Base-by-base conservation (phyloP, 2,113 vertebrate species). In the Coptodon rendalli region DNA sequence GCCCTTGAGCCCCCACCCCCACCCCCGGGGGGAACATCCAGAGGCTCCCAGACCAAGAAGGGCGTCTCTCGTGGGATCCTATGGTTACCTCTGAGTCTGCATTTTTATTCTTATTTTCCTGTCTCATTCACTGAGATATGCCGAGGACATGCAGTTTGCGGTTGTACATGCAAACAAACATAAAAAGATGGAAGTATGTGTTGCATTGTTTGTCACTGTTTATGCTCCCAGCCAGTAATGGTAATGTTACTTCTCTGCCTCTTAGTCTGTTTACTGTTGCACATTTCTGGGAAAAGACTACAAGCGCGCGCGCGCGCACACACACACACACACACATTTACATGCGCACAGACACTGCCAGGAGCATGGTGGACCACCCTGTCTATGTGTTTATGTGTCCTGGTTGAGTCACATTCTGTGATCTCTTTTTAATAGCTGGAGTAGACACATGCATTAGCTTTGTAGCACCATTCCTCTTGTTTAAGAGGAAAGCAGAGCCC, bases 361-460 rank as follows among this genome's bases (percentile, higher is more conserved):
- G 91, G 50, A 93, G 93, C 92, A 87, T 78, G 86, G 91, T 88
- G 93, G 95, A 95, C 95, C 95, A 95, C 94, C 95, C 92, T 92
- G 94, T 84, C 92, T 88, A 92, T 89, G 92, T 96, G 95, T 96
- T 96, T 96, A 95, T 84, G 73, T 83, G 81, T 56, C 38, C 92
- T 90, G 92, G 89, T 93, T 92, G 93, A 93, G 90, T 94, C 95
- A 93, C 92, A 92, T 93, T 93, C 91, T 95, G 93, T 91, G 93
- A 94, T 95, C 89, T 93, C 89, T 91, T 91, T 93, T 94, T 95
- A 95, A 94, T 92, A 94, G 93, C 90, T 87, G 54, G 87, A 85
- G 84, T 88, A 89, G 90, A 93, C 89, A 79, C 87, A 91, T 91
- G 90, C 91, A 91, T 90, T 91, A 91, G 89, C 91, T 89, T 88